Percentiles rank a stretch among this genome's conserved stretches.
These are phyloP conservation scores for Anoncus sp. DNA, from an alignment of 2,888 invertebrate species.

Conservation along the genomic window DNA sequence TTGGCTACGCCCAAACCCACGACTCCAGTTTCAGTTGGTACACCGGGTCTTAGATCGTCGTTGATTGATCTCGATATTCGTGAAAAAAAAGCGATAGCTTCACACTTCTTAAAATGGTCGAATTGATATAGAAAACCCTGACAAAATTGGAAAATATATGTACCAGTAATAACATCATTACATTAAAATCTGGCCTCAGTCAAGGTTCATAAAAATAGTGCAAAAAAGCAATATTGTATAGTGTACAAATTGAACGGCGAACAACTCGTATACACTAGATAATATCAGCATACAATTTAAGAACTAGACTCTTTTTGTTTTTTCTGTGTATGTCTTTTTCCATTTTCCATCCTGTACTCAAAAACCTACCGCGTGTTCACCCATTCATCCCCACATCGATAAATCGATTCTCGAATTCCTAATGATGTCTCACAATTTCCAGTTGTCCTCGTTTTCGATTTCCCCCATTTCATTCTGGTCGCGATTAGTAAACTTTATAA, in stretches of 20 bases:
- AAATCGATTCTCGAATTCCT: too few species aligned
- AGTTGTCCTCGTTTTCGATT: neutral
- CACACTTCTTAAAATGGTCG: constrained; percentile 5
- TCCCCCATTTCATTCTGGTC: too few species aligned
- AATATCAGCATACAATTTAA: neutral
- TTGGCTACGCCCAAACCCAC: too few species aligned
- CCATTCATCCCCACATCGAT: too few species aligned
- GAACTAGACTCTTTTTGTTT: too few species aligned
- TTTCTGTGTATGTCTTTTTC: too few species aligned
- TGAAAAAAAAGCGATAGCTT: neutral
- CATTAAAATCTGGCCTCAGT: constrained; percentile 8
- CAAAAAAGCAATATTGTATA: neutral
- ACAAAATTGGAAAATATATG: neutral
- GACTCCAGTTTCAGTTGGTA: too few species aligned
- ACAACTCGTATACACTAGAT: neutral
- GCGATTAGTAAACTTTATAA: neutral
- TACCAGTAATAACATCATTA: constrained; percentile 15
- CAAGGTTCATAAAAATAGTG: neutral
- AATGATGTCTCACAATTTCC: too few species aligned
- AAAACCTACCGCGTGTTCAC: too few species aligned
- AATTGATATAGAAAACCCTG: constrained; percentile 16
- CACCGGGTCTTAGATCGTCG: neutral
- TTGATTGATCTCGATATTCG: neutral
- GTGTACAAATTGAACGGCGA: too few species aligned
- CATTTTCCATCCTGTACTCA: too few species aligned